Base-by-base conservation (phyloP, 2,797 vertebrate species). In the Lophius americanus region DNA sequence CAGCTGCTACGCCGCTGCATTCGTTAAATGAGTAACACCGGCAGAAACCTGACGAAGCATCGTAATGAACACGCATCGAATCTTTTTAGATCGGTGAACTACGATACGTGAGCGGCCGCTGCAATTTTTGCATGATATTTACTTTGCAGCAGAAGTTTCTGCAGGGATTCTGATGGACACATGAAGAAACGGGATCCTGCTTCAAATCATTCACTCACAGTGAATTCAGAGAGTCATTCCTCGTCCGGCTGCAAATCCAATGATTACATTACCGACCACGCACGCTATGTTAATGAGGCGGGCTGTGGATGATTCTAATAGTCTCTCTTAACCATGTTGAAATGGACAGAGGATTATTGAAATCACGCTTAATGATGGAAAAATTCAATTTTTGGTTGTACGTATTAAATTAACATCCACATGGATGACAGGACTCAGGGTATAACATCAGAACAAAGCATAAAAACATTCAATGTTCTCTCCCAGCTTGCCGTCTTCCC, bases 1-100 rank as follows among this genome's bases (percentile, higher is more conserved):
- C 69, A 71, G 75, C 69, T 73, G 67, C 60, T 73, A 3, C 39
- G 60, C 50, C 41, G 56, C 10, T 61, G 42, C 47, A 49, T 49
- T 52, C 60, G 60, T 79, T 73, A 68, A 73, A 81, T 73, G 62
- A 67, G 36, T 14, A 77, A 71, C 56, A 75, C 12, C 65, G 59
- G 48, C 64, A 61, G 43, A 42, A 55, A 67, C 43, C 58, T 64
- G 42, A 74, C 39, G 53, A 35, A 54, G 48, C 0, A 1, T 44
- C 36, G 9, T 44, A 14, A 9, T 8, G 13, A 4, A 13, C 46
- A 36, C 33, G 49, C 14, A 23, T 48, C 9, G 5, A 46, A 38
- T 46, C 9, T 44, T 6, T 5, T n/a, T 43, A 4, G 51, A 37
- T 39, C 0, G 3, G 10, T 13, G 11, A 61, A 48, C 11, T 23